phyloP scores from a whole-genome alignment of 2,113 vertebrate genomes.

The Dipodomys spectabilis region DNA sequence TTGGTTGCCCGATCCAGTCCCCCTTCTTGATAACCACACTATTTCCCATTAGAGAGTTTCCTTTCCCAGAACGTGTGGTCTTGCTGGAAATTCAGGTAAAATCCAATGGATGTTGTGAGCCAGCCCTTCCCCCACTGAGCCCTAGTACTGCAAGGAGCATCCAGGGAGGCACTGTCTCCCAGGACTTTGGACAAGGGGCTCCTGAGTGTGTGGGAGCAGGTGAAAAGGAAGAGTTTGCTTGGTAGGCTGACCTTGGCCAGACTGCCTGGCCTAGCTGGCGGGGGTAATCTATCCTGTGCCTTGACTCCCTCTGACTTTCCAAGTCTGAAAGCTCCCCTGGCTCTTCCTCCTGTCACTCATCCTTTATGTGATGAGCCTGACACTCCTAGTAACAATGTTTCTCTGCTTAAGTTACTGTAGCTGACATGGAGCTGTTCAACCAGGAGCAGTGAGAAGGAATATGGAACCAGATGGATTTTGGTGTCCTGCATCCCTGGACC shows the following conservation, averaged over 20 bases:
- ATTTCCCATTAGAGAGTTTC: background rate
- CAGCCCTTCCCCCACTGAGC: background rate
- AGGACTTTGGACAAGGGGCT: background rate
- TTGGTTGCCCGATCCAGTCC: background rate
- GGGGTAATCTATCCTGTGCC: fast-evolving
- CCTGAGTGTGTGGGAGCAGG: background rate
- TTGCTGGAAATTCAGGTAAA: conserved; percentile 10
- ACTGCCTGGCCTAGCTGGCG: fast-evolving
- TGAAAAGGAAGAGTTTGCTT: background rate
- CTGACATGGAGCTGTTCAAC: background rate
- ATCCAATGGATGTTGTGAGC: background rate
- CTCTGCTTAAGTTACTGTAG: background rate
- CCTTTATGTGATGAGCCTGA: background rate
- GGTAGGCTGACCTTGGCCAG: background rate
- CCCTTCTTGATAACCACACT: background rate
- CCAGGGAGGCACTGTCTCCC: background rate
- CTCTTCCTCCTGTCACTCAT: background rate
- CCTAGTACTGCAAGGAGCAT: background rate
- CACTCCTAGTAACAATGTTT: background rate
- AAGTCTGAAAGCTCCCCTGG: background rate
- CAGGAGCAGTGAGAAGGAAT: background rate
- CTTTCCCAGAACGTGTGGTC: background rate
- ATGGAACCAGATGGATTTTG: background rate
- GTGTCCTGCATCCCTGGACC: background rate
- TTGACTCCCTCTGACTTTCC: background rate